Base-by-base conservation (phyloP, 92 coral and sea anemone species). In the Bergia sp. region DNA sequence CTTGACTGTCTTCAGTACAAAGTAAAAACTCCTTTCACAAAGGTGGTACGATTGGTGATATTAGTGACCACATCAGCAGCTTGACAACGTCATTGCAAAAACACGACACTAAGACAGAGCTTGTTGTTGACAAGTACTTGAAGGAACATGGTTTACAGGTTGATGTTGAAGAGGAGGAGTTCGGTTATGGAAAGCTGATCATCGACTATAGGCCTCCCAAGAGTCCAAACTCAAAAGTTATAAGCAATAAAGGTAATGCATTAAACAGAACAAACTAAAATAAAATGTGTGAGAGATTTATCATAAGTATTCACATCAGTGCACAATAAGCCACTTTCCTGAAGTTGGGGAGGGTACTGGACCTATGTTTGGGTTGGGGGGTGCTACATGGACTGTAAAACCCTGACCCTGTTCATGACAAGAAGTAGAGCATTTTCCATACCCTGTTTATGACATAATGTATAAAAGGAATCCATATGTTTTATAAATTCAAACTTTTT, bases 131-230 rank as follows among this genome's bases (percentile, higher is more conserved):
- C 89, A 96, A 92, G 82, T 97, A 96, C 87, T 72, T 93, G 87
- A 93, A 93, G 81, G 94, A 92, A 37, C 92, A 91, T 72, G 94
- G 95, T 3, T 64, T 93, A 18, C 92, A 91, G 42, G 81, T 82
- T 37, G 92, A 94, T 57, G 92, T 92, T 23, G 99, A 97, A 18
- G 98, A 93, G 38, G 96, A 93, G 72, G 95, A 96, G 44, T 97
- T 93, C 92, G 99, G 98, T 6, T 97, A 83, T 92, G 99, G 99
- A 37, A 94, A 90, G 64, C 95, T 97, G 4, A 77, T 92, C 75
- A 96, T 96, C 92, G 99, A 96, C 92, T 96, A 94, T 76, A 96
- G 93, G 76, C 90, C 82, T 18, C 99, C 98, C 4, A 96, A 96
- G 82, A 91, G 92, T 67, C 84, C 91, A 37, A 43, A 88, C 57